Percentiles rank a stretch among this genome's conserved stretches.
phyloP scores from a whole-genome alignment of 2,113 vertebrate species.

The Scatophagus argus region DNA sequence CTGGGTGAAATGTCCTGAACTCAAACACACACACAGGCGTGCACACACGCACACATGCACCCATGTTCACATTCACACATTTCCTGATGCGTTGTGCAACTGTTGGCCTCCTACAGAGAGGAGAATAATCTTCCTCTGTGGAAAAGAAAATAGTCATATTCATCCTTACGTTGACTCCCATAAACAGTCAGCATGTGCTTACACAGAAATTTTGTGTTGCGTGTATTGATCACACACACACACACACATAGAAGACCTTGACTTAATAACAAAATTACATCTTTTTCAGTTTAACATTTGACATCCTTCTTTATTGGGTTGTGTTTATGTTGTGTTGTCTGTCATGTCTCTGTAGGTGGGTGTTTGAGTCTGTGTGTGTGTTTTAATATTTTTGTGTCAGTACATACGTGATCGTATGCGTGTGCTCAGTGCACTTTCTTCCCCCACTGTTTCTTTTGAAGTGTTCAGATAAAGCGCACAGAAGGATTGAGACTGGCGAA shows the following conservation, averaged over 20 bases:
- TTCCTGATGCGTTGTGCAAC: constrained; percentile 46
- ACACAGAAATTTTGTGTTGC: not conserved
- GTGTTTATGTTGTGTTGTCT: constrained; percentile 22
- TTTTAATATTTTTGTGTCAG: not conserved
- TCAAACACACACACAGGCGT: constrained; percentile 17
- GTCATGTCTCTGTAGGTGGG: not conserved
- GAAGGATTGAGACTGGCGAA: constrained; percentile 4
- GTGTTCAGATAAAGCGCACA: constrained; percentile 37
- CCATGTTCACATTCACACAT: constrained; percentile 5
- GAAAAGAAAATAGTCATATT: constrained; percentile 31
- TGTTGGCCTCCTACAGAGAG: not conserved
- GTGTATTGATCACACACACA: not conserved
- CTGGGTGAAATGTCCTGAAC: constrained; percentile 51
- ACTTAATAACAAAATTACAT: constrained; percentile 21
- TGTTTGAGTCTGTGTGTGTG: constrained; percentile 6
- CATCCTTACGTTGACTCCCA: constrained; percentile 10
- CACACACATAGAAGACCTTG: not conserved
- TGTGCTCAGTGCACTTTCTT: constrained; percentile 1
- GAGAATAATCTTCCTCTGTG: constrained; percentile 25
- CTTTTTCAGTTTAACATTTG: constrained; percentile 23
- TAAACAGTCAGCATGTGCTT: not conserved
- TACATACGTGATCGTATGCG: no score
- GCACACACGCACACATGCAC: constrained; percentile 11
- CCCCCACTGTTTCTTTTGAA: constrained; percentile 39
- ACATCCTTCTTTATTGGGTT: constrained; percentile 22